Base-by-base conservation (phyloP, 2,888 invertebrate species). In the Agonum fuliginosum region DNA sequence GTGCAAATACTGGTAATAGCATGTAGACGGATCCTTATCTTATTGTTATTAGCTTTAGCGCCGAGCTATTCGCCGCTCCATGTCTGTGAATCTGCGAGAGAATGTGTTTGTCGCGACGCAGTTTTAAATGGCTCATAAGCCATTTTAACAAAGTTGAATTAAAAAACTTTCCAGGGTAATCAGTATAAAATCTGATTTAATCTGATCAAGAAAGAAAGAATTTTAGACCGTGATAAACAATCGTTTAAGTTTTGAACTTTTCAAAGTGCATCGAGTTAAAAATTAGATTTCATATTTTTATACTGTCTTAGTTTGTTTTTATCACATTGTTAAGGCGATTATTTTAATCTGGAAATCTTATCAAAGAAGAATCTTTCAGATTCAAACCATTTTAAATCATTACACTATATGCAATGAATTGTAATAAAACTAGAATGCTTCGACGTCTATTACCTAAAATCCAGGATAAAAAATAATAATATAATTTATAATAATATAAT, bases 131-230 rank as follows among this genome's bases (percentile, higher is more conserved):
- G 62, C 62, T 74, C 62, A 74, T 74, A 74, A 74, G 62, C 74
- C 74, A 74, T 74, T 74, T 74, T 74, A 74, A 74, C 74, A 74
- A 74, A 74, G 62, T 74, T 74, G 74, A 74, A 30, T 74, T 62
- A 74, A 74, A 62, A 62, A 74, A 74, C 58, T 62, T 74, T 58
- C 20, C 30, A 3, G 30, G 46, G 71, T 48, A 71, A 71, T 71
- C 71, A 51, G 48, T 71, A 71, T 71, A 12, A 71, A 48, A 71
- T 71, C 71, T 48, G 71, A 71, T 71, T 71, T 48, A 71, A 48
- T 48, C 71, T 71, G 43, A 48, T 48, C 71, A 46, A 71, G 51
- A 30, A 14, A 48, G 48, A 30, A 51, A 43, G 71, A 71, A 71
- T 71, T 71, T 71, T 71, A 48, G 48, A 5, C 46, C 12, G 17